Evolutionary conservation across 2,888 invertebrate genomes (phyloP).

Genomic region (Cataglyphis albicans): DNA sequence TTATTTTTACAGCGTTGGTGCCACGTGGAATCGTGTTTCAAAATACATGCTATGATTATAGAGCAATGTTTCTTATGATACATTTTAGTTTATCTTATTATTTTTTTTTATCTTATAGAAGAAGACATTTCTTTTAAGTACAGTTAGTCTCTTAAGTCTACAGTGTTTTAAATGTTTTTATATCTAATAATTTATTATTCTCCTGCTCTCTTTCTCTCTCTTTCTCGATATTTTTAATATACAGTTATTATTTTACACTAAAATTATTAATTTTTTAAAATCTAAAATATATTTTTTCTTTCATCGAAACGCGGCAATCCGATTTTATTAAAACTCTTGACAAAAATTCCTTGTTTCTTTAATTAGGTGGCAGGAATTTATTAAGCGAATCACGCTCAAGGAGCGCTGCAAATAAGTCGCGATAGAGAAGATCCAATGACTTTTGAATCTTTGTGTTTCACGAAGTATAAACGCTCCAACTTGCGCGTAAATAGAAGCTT

Average conservation of each 20-base stretch:
- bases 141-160: no score
- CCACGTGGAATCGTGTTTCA: not conserved
- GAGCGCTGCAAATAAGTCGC: not conserved
- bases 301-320: not conserved
- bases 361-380: conserved; percentile 19
- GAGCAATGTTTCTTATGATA: not conserved
- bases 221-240: not conserved
- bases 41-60: not conserved
- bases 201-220: no score
- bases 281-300: not conserved
- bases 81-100: not conserved
- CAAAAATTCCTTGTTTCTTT: not conserved
- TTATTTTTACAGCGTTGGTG: not conserved
- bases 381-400: conserved; percentile 24
- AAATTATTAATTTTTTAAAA: not conserved
- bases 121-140: not conserved
- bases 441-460: conserved; percentile 36
- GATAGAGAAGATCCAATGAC: conserved; percentile 20
- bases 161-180: not conserved
- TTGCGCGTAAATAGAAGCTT: conserved; percentile 33
- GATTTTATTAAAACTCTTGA: not conserved
- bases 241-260: not conserved
- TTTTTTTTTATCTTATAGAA: not conserved
- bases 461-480: conserved; percentile 12
- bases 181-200: not conserved